Percentiles rank a stretch among this genome's conserved stretches.
Conservation (phyloP, 2,888 invertebrate species). For the Dioctria rufipes region DNA sequence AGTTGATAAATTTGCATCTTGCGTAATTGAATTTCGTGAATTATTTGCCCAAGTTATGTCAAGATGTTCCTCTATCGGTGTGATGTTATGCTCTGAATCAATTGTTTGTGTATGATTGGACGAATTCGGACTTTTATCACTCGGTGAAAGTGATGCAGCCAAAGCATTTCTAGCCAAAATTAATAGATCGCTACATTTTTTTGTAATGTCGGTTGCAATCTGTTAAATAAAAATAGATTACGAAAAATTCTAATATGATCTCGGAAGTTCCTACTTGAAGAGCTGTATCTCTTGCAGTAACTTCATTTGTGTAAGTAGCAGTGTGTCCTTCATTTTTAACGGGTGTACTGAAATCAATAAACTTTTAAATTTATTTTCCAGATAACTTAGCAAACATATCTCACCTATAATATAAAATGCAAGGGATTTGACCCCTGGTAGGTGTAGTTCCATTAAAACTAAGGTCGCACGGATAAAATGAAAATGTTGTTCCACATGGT, state of each 20-base stretch:
- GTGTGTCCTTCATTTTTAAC: conserved; percentile 65
- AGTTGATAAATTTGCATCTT: conserved; percentile 68
- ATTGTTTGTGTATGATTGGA: conserved; percentile 72
- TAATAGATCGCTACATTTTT: conserved; percentile 83
- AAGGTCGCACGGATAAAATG: conserved; percentile 91
- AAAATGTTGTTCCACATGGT: conserved; percentile 92
- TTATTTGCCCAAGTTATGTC: conserved; percentile 71
- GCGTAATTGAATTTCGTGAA: conserved; percentile 67
- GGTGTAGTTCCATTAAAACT: conserved; percentile 98
- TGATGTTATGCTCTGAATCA: conserved; percentile 71
- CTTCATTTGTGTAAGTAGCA: conserved; percentile 64
- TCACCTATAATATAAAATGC: conserved; percentile 80
- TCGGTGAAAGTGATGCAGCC: conserved; percentile 73
- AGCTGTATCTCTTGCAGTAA: conserved; percentile 69
- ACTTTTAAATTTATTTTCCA: not conserved
- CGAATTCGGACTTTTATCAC: conserved; percentile 73
- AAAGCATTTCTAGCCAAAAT: conserved; percentile 82
- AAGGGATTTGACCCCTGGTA: conserved; percentile 94
- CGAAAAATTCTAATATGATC: not conserved
- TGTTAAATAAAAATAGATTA: conserved; percentile 70
- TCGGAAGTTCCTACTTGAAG: conserved; percentile 75
- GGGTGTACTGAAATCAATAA: conserved; percentile 65
- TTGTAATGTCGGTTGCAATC: conserved; percentile 84
- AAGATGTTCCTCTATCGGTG: conserved; percentile 71
- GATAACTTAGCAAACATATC: not conserved